These are phyloP conservation scores for Tragelaphus scriptus DNA, from an alignment of 2,113 vertebrate genomes.

Conservation along the genomic window DNA sequence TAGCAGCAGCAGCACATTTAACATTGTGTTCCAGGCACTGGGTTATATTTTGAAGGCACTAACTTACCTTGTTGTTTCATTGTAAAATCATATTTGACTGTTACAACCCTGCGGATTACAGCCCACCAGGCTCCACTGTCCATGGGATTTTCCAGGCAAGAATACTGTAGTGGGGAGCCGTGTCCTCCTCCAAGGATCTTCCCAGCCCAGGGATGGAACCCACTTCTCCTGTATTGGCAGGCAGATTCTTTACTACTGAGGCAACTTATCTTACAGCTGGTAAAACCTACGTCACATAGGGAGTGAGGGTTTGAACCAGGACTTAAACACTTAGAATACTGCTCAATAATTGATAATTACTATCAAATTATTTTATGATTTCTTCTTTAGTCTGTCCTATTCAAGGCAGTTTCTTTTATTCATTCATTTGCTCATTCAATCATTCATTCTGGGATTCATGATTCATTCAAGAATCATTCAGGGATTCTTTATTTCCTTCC, in stretches of 20 bases:
- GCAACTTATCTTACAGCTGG: background rate
- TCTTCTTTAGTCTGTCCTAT: background rate
- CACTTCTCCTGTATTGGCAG: background rate
- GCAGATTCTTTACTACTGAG: background rate
- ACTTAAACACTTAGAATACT: background rate
- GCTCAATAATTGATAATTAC: too few species aligned
- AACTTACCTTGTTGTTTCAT: background rate
- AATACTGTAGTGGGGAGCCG: background rate
- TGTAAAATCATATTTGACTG: background rate
- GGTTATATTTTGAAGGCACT: accelerated
- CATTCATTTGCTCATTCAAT: background rate
- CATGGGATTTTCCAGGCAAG: background rate
- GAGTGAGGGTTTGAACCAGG: accelerated
- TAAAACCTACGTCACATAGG: accelerated
- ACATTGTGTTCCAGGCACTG: accelerated
- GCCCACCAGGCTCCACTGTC: background rate
- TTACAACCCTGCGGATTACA: background rate
- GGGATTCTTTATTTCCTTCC: background rate
- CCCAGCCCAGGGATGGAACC: background rate
- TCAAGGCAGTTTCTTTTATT: background rate
- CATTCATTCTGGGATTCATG: background rate
- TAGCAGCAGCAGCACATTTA: too few species aligned
- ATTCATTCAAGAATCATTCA: background rate
- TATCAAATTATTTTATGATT: background rate
- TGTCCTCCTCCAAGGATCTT: background rate